A percentile compares a stretch with the other conserved stretches of the same genome.
These are phyloP conservation scores for Nezara viridula DNA, from an alignment of 2,888 invertebrate species.

Conservation along the genomic window DNA sequence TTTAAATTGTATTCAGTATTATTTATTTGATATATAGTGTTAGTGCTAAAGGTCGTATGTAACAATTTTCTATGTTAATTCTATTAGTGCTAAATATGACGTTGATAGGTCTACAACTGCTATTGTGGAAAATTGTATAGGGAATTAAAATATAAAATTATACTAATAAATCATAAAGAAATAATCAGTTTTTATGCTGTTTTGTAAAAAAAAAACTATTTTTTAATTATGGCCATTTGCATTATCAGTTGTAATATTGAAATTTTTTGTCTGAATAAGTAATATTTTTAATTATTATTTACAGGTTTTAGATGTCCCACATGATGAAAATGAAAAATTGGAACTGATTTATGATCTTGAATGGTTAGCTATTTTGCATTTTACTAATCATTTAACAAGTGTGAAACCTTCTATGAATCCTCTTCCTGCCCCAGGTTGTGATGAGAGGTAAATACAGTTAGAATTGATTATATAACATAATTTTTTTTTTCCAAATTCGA, in stretches of 20 bases:
- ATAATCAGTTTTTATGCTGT: too few relatives aligned
- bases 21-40: too few relatives aligned
- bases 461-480: conserved; percentile 67
- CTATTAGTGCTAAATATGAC: too few relatives aligned
- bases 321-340: conserved; percentile 73
- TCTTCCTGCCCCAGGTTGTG: conserved; percentile 85
- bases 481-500: not conserved
- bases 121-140: too few relatives aligned
- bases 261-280: not conserved
- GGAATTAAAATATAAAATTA: too few relatives aligned
- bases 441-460: conserved; percentile 75
- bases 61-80: too few relatives aligned
- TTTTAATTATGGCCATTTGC: too few relatives aligned
- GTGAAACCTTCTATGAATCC: conserved; percentile 79
- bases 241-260: not conserved
- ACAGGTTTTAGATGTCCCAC: conserved; percentile 82
- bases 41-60: too few relatives aligned
- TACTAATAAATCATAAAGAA: too few relatives aligned
- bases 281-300: conserved; percentile 68
- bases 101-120: too few relatives aligned
- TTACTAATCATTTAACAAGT: conserved; percentile 89
- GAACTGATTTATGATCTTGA: conserved; percentile 87
- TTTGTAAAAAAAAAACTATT: too few relatives aligned
- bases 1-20: too few relatives aligned
- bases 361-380: conserved; percentile 90